phyloP scores from a whole-genome alignment of 2,113 vertebrate genomes.

The Spheniscus mendiculus region DNA sequence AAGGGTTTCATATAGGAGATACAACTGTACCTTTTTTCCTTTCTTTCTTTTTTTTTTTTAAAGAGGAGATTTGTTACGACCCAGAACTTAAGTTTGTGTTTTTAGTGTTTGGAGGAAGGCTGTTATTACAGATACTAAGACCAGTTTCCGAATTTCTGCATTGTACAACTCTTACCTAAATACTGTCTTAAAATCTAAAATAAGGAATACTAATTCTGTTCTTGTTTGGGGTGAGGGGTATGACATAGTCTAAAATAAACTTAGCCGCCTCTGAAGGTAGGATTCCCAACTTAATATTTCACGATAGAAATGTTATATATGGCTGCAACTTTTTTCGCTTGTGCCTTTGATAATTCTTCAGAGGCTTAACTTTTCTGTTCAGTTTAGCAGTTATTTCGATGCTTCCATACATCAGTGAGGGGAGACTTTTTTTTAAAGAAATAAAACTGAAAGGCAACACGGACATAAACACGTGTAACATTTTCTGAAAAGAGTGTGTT shows the following conservation, averaged over 20 bases:
- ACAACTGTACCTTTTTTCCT: background rate
- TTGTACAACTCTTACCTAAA: background rate
- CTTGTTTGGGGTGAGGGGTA: background rate
- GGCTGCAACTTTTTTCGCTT: background rate
- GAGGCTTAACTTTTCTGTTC: background rate
- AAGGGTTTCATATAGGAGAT: background rate
- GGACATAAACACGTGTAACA: background rate
- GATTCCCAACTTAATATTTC: background rate
- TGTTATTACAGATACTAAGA: background rate
- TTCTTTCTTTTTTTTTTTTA: background rate
- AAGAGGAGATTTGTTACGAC: background rate
- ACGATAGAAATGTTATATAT: background rate
- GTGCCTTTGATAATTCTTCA: background rate
- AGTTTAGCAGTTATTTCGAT: background rate
- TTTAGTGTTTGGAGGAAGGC: background rate
- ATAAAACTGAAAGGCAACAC: background rate
- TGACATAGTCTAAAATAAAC: background rate
- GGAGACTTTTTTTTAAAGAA: background rate
- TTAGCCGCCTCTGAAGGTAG: background rate
- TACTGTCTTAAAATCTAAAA: background rate
- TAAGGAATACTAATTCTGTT: background rate
- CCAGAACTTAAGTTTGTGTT: background rate
- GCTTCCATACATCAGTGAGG: background rate
- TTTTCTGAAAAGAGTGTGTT: background rate
- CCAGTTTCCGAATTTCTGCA: background rate